These are phyloP conservation scores for Acanthurus tractus DNA, from an alignment of 2,797 vertebrate species.

Conservation along the genomic window DNA sequence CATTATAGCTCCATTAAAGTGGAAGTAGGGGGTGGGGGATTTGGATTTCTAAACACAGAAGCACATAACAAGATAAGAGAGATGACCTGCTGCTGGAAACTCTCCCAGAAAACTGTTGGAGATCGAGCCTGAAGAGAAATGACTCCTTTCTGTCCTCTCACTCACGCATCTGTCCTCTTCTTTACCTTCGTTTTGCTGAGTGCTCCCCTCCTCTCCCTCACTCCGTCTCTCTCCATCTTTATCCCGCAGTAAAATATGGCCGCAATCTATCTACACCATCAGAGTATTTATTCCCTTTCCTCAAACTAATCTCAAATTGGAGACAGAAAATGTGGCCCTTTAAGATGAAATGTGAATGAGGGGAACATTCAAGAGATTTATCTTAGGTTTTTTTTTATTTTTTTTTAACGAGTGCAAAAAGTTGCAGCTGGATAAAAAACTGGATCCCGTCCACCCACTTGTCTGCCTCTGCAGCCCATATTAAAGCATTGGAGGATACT, in stretches of 20 bases:
- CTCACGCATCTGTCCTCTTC: slow-evolving; percentile 25
- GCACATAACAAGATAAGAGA: slow-evolving; percentile 31
- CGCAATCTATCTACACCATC: slow-evolving; percentile 24
- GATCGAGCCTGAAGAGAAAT: slow-evolving; percentile 26
- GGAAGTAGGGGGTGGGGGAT: not conserved
- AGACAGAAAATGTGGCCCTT: slow-evolving; percentile 32
- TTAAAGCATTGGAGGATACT: slow-evolving; percentile 24
- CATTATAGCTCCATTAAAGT: slow-evolving; percentile 68
- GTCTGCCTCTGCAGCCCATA: slow-evolving; percentile 40
- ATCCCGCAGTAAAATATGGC: slow-evolving; percentile 19
- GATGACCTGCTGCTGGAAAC: slow-evolving; percentile 41
- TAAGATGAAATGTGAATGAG: slow-evolving; percentile 34
- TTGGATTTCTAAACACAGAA: slow-evolving; percentile 52
- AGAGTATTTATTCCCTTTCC: slow-evolving; percentile 22
- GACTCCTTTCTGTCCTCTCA: slow-evolving; percentile 17
- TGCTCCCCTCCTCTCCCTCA: not conserved
- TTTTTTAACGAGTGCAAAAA: not conserved
- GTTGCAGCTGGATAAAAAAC: slow-evolving; percentile 23
- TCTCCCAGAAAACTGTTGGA: slow-evolving; percentile 42
- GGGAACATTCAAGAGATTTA: slow-evolving; percentile 39
- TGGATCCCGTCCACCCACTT: slow-evolving; percentile 34
- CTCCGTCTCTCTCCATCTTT: not conserved
- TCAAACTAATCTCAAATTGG: slow-evolving; percentile 42
- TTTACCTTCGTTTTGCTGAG: not conserved
- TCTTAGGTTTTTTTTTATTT: not conserved